A percentile compares a stretch with the other conserved stretches of the same genome.
Evolutionary conservation across 2,797 vertebrate genomes (phyloP).

Genomic region (Harpagifer antarcticus): DNA sequence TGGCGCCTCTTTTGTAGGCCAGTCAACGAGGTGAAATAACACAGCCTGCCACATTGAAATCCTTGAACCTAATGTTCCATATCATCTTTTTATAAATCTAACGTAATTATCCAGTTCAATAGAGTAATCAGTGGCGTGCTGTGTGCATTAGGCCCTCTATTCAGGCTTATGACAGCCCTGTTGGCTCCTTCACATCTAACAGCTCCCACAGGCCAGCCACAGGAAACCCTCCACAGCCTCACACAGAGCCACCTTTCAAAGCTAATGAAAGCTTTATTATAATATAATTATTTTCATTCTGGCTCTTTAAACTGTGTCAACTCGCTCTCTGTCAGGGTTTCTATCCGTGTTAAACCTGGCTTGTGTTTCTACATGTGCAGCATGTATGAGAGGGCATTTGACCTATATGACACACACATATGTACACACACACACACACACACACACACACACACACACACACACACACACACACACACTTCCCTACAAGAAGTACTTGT

Average conservation of each 20-base stretch:
- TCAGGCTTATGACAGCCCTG: conserved; percentile 56
- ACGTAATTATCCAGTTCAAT: conserved; percentile 69
- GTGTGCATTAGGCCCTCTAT: conserved; percentile 56
- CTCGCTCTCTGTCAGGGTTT: conserved; percentile 22
- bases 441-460: background rate
- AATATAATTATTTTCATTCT: conserved; percentile 73
- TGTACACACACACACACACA: background rate
- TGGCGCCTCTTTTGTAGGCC: conserved; percentile 22
- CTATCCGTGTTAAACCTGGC: conserved; percentile 37
- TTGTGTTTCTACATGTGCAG: conserved; percentile 37
- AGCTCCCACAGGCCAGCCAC: conserved; percentile 60
- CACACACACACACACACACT: conserved; percentile 2
- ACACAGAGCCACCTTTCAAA: conserved; percentile 80
- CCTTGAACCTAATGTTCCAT: conserved; percentile 49
- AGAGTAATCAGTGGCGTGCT: conserved; percentile 67
- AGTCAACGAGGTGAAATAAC: conserved; percentile 45
- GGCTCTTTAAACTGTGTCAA: conserved; percentile 47
- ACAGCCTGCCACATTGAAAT: conserved; percentile 34
- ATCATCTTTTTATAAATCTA: conserved; percentile 55
- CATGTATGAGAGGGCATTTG: conserved; percentile 43
- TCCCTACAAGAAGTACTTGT: conserved; percentile 57
- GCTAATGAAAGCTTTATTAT: conserved; percentile 81
- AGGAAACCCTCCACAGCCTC: conserved; percentile 68
- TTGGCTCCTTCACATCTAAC: conserved; percentile 63
- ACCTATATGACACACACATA: conserved; percentile 22